These are phyloP conservation scores for Piezodorus guildinii DNA, from an alignment of 1,140 invertebrate species.

Conservation along the genomic window DNA sequence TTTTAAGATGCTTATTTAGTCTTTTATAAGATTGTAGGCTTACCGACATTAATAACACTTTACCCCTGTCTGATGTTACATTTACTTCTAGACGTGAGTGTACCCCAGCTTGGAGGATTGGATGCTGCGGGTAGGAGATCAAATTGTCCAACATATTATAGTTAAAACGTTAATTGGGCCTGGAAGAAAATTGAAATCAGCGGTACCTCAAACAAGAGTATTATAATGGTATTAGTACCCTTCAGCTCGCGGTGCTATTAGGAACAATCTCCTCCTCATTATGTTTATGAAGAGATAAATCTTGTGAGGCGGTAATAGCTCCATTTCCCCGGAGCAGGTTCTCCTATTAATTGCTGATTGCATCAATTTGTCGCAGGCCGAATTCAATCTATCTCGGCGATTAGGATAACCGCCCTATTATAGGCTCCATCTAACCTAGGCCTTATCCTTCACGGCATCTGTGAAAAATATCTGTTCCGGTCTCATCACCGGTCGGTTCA, in stretches of 20 bases:
- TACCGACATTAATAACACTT: too few species aligned
- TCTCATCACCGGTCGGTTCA: too few species aligned
- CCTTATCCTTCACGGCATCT: too few species aligned
- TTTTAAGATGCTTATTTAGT: too few species aligned
- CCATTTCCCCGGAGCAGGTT: background rate
- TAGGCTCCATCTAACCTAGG: too few species aligned
- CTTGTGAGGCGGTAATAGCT: slow-evolving; percentile 5
- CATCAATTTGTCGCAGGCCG: slow-evolving; percentile 7
- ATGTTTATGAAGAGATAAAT: slow-evolving; percentile 16
- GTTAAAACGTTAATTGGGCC: slow-evolving; percentile 7
- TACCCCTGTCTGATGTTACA: too few species aligned
- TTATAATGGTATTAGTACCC: slow-evolving; percentile 15
- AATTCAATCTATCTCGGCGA: slow-evolving; percentile 8
- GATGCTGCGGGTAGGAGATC: too few species aligned
- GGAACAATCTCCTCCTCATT: background rate
- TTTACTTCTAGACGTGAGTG: too few species aligned
- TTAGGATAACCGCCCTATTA: background rate
- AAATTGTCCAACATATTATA: too few species aligned
- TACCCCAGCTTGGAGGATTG: too few species aligned
- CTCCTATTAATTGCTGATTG: slow-evolving; percentile 3
- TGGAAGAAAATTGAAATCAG: slow-evolving; percentile 9
- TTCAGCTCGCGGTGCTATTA: background rate
- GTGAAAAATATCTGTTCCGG: too few species aligned
- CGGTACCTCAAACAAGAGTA: slow-evolving; percentile 12
- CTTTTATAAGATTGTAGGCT: too few species aligned